A percentile compares a stretch with the other conserved stretches of the same genome.
Conservation (phyloP, 2,797 vertebrate genomes). For the Acanthiza pusilla region DNA sequence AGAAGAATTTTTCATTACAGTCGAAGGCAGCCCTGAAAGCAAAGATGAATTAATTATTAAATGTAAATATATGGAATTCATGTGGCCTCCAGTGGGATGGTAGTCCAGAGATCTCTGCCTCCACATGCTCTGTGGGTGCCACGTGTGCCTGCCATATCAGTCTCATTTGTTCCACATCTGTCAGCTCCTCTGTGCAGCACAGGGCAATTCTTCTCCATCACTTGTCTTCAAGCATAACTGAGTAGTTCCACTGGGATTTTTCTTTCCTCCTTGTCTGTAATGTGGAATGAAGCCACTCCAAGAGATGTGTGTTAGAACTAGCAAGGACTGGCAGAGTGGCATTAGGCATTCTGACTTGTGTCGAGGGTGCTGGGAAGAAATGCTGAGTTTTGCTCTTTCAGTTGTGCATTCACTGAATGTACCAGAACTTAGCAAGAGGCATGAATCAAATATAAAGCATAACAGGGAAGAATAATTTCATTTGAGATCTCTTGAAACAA, state of each 20-base stretch:
- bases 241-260: neutral
- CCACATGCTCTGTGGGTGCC: fast-evolving
- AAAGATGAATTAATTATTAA: neutral
- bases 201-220: neutral
- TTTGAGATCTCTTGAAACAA: neutral
- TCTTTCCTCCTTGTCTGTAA: neutral
- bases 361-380: neutral
- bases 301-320: neutral
- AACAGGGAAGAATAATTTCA: neutral
- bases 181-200: neutral
- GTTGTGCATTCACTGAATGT: neutral
- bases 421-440: neutral
- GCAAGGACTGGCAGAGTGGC: neutral
- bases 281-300: neutral
- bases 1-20: neutral
- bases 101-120: neutral
- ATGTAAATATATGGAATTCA: neutral
- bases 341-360: neutral
- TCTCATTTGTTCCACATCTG: neutral
- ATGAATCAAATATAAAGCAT: neutral
- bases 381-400: neutral
- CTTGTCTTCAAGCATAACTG: neutral
- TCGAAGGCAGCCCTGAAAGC: neutral
- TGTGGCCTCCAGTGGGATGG: neutral
- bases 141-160: fast-evolving